These are phyloP conservation scores for Macroglossus sobrinus DNA, from an alignment of 2,113 vertebrate genomes.

Conservation along the genomic window DNA sequence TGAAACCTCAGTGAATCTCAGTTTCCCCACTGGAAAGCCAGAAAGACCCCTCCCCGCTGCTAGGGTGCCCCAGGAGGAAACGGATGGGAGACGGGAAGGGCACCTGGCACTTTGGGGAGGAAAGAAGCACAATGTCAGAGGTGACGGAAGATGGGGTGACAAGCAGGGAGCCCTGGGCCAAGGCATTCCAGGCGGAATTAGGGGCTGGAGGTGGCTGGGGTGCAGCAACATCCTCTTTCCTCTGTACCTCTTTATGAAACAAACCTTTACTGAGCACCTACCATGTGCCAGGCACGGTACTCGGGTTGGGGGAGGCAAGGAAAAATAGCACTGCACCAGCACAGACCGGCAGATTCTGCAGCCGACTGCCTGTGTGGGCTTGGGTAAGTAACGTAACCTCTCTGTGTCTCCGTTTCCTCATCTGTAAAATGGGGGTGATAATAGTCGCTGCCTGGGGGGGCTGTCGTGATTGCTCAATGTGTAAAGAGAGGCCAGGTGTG, in stretches of 20 bases:
- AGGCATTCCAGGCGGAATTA: not conserved
- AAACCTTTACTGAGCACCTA: not conserved
- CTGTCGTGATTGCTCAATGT: not conserved
- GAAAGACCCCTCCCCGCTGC: not conserved
- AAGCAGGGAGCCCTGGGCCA: not conserved
- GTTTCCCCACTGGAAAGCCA: not conserved
- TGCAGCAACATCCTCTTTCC: not conserved
- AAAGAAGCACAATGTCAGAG: rapidly evolving
- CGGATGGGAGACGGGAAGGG: not conserved
- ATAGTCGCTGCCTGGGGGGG: not conserved
- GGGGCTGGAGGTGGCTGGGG: not conserved
- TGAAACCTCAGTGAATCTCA: not conserved
- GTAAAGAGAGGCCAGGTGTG: not conserved
- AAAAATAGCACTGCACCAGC: not conserved
- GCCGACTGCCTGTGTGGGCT: not conserved
- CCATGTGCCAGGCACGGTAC: not conserved
- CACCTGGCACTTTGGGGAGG: not conserved
- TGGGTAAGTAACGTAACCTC: not conserved
- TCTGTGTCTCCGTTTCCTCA: not conserved
- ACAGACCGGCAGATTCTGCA: not conserved
- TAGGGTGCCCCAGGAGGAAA: not conserved
- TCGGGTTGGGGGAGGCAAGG: not conserved
- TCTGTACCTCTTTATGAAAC: not conserved
- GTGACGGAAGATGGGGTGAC: not conserved
- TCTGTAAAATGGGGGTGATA: not conserved